Evolutionary conservation across 2,797 vertebrate genomes (phyloP), one percentile per base, ranked within the genome.

Genomic region (Scolopax rusticola): DNA sequence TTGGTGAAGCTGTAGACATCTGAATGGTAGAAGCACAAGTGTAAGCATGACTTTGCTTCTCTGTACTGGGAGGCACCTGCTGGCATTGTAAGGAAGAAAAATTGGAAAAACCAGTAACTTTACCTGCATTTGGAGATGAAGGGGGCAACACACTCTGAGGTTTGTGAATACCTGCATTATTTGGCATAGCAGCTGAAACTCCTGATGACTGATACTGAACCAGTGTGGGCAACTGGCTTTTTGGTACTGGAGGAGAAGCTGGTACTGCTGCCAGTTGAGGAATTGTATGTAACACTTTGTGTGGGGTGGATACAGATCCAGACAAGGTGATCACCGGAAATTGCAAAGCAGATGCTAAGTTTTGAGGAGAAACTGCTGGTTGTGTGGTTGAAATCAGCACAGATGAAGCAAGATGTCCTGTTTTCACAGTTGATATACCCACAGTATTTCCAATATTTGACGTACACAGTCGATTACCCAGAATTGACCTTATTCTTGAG

Each of bases 391-490:
- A 98, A 94, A 98, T 97, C 75, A 99, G 97, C 94, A 98, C 95
- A 83, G 99, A 99, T n/a, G 98, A 98, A 25, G 98, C 96, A 96
- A 99, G 98, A 96, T 98, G 99, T 84, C 98, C 98, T 80, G 98
- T 97, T 98, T 98, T 98, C 79, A 98, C 98, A 96, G 98, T 98
- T 76, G 98, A 98, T 95, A 98, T 98, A 75, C 98, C 97, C 82
- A 98, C 70, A 89, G 97, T 96, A 97, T 96, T 99, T 87, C 98
- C 98, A 56, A 84, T 84, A 96, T 89, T 96, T 95, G 98, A 96
- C 5, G 94, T 84, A 70, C 96, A 96, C 45, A 94, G 87, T 87
- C 33, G 97, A 78, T 96, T 97, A 95, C 96, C 84, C 51, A 97
- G 91, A 96, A 96, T 4, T 91, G 95, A 96, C 80, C 92, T 95